These are phyloP conservation scores for Eulimnadia texana DNA, from an alignment of 1,140 invertebrate genomes.

Conservation along the genomic window DNA sequence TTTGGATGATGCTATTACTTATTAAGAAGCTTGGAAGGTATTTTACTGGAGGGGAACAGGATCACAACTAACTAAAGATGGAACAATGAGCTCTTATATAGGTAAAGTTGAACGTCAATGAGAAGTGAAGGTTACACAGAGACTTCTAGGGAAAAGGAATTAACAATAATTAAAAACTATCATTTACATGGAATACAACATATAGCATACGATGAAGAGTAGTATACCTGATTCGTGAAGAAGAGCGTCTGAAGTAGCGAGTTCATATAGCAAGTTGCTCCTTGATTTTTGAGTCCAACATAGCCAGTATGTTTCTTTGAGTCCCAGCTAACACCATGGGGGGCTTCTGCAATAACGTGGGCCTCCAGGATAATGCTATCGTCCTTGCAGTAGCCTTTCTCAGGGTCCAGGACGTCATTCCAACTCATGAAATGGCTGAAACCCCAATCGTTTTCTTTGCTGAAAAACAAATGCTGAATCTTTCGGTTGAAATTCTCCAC, in stretches of 20 bases:
- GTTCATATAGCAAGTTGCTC: conserved; percentile 99
- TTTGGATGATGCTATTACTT: too few species aligned
- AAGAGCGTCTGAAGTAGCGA: conserved; percentile 95
- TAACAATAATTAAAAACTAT: too few species aligned
- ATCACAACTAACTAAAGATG: too few species aligned
- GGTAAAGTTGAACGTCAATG: too few species aligned
- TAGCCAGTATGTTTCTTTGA: conserved; percentile 98
- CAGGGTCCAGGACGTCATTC: conserved; percentile 83
- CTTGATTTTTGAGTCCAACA: conserved; percentile 97
- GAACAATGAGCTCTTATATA: too few species aligned
- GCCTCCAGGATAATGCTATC: conserved; percentile 76
- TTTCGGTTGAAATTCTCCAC: conserved; percentile 46
- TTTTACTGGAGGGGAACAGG: too few species aligned
- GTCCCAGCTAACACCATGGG: conserved; percentile 95
- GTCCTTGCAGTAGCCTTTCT: conserved; percentile 88
- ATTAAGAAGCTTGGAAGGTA: too few species aligned
- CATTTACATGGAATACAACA: too few species aligned
- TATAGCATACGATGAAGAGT: too few species aligned
- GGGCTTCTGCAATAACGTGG: conserved; percentile 88
- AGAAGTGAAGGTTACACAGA: too few species aligned
- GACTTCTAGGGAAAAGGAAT: too few species aligned
- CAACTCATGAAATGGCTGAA: conserved; percentile 94
- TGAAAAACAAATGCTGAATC: conserved; percentile 67
- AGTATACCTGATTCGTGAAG: conserved; percentile 83
- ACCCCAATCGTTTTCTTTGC: conserved; percentile 98